A percentile compares a stretch with the other conserved stretches of the same genome.
Evolutionary conservation across 2,797 vertebrate genomes (phyloP).

Genomic region (Acanthiza pusilla): DNA sequence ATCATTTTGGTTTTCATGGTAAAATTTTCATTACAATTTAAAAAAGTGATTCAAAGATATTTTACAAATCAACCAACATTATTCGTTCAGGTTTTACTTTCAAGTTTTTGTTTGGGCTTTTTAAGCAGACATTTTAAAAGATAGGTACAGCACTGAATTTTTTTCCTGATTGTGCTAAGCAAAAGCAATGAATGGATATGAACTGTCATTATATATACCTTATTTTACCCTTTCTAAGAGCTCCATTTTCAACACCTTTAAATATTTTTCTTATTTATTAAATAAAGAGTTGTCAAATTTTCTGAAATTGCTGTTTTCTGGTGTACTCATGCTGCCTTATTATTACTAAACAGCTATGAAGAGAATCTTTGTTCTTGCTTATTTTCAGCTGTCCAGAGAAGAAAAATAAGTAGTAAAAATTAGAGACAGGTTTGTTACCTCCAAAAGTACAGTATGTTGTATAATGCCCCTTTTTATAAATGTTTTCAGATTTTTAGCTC

Average conservation of each 20-base stretch:
- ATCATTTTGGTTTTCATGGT: neutral
- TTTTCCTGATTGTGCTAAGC: neutral
- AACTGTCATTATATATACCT: neutral
- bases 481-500: neutral
- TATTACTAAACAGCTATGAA: neutral
- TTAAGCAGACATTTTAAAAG: neutral
- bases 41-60: neutral
- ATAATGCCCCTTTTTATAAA: neutral
- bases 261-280: neutral
- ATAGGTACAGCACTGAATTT: neutral
- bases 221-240: neutral
- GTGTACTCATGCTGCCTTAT: neutral
- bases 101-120: neutral
- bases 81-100: neutral
- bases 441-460: neutral
- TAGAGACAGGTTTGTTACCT: neutral
- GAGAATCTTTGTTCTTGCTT: neutral
- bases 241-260: neutral
- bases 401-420: neutral
- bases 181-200: neutral
- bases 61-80: neutral
- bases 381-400: neutral
- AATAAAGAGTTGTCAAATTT: neutral
- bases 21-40: neutral
- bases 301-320: no score